Percentiles rank a stretch among this genome's conserved stretches.
phyloP scores from a whole-genome alignment of 1,140 invertebrate genomes.

The Anastrepha obliqua region DNA sequence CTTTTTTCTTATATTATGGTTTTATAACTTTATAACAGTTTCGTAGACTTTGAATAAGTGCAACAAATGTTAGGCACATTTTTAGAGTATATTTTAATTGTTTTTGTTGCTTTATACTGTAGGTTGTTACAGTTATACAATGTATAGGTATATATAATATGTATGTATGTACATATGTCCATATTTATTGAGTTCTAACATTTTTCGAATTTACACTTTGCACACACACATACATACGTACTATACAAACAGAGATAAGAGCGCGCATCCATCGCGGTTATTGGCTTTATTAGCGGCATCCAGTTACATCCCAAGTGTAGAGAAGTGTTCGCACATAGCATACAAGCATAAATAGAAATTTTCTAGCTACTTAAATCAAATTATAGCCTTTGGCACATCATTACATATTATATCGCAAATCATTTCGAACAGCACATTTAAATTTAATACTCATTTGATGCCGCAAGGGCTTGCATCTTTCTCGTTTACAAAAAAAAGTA shows the following conservation, averaged over 20 bases:
- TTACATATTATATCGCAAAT: slow-evolving; percentile 20
- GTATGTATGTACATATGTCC: neutral
- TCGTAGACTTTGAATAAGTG: slow-evolving; percentile 65
- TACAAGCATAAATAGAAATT: neutral
- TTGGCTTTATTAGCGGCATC: neutral
- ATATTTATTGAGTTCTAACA: neutral
- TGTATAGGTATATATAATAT: neutral
- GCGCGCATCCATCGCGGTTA: neutral
- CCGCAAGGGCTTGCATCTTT: neutral
- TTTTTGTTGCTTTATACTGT: slow-evolving; percentile 41
- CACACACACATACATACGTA: neutral
- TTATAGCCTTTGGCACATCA: slow-evolving; percentile 42
- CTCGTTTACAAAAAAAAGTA: neutral
- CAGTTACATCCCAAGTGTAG: neutral
- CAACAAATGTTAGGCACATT: slow-evolving; percentile 68
- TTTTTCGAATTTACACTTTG: slow-evolving; percentile 1
- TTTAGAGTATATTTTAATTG: slow-evolving; percentile 57
- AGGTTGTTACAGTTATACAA: neutral
- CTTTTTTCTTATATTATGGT: neutral
- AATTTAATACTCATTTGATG: neutral
- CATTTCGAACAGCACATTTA: slow-evolving; percentile 11
- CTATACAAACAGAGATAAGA: neutral
- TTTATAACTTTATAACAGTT: slow-evolving; percentile 59
- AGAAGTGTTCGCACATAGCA: neutral
- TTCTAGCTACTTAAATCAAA: slow-evolving; percentile 18